These are phyloP conservation scores for Patiria miniata DNA, from an alignment of 35 echinoderm and acorn worm species.

Conservation along the genomic window DNA sequence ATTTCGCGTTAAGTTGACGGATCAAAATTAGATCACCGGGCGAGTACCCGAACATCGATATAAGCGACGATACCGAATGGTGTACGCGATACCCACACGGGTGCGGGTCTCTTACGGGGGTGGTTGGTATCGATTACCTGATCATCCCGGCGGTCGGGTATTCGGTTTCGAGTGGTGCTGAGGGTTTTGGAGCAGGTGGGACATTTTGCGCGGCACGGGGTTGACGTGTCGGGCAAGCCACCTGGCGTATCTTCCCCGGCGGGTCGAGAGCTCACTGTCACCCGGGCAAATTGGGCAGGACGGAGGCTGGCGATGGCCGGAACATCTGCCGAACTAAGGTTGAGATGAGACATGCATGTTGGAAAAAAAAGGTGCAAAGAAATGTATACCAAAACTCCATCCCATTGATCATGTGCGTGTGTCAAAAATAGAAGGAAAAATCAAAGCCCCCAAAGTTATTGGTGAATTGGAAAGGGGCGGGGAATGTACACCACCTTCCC, in stretches of 20 bases:
- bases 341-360: not conserved
- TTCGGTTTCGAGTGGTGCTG: not conserved
- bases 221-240: not conserved
- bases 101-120: too few species aligned
- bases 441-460: too few species aligned
- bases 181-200: not conserved
- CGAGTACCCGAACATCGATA: not conserved
- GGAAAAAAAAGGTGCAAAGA: too few species aligned
- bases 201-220: not conserved
- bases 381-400: too few species aligned
- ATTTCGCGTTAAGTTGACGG: constrained; percentile 32
- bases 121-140: not conserved
- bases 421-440: too few species aligned
- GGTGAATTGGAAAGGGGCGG: too few species aligned
- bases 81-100: not conserved
- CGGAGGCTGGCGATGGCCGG: not conserved
- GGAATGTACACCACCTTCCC: too few species aligned
- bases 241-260: constrained; percentile 10
- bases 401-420: too few species aligned
- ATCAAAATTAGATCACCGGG: not conserved
- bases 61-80: not conserved
- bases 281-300: not conserved
- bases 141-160: not conserved
- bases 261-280: constrained; percentile 15
- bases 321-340: not conserved